Percentiles rank a stretch among this genome's conserved stretches.
Conservation (phyloP, 2,113 vertebrate species). For the Pelvicachromis taeniatus region DNA sequence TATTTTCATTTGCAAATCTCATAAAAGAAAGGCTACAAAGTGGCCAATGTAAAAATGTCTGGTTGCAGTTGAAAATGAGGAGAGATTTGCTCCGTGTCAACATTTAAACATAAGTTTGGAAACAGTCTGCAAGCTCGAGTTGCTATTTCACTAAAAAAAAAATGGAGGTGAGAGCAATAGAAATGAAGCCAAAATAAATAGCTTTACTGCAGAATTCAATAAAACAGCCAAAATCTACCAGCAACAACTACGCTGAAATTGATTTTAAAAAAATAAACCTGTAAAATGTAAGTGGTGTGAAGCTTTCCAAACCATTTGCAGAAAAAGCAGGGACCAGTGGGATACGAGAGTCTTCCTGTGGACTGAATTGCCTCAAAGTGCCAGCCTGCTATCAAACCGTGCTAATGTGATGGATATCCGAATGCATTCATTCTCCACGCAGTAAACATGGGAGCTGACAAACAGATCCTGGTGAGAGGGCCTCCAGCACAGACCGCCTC, state of each 20-base stretch:
- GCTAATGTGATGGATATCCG: constrained; percentile 51
- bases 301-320: background rate
- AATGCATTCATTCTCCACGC: constrained; percentile 41
- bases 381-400: constrained; percentile 43
- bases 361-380: constrained; percentile 48
- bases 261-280: background rate
- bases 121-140: background rate
- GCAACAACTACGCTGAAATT: background rate
- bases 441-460: constrained; percentile 31
- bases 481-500: constrained; percentile 29
- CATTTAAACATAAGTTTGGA: background rate
- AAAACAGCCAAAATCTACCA: background rate
- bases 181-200: constrained; percentile 10
- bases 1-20: background rate
- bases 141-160: background rate
- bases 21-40: background rate
- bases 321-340: constrained; percentile 9
- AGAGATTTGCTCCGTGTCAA: background rate
- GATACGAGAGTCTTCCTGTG: constrained; percentile 12
- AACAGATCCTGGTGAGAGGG: constrained; percentile 27
- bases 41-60: background rate
- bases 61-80: background rate
- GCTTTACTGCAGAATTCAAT: background rate
- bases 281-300: constrained; percentile 2
- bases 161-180: background rate